phyloP scores from a whole-genome alignment of 1,140 invertebrate species.

The Pseudoatta argentina region DNA sequence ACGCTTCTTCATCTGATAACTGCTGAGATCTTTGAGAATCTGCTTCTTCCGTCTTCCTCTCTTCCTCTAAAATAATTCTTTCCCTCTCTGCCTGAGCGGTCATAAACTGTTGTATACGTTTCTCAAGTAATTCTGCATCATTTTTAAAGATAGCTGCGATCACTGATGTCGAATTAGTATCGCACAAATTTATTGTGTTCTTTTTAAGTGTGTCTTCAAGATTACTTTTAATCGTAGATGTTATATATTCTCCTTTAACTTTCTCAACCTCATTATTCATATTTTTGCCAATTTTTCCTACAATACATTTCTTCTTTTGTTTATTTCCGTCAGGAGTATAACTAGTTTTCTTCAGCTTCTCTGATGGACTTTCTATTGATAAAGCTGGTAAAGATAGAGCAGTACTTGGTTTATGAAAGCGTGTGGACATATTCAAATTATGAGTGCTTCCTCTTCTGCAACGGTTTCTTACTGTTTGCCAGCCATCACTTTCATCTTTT shows the following conservation, averaged over 20 bases:
- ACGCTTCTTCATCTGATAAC: constrained; percentile 92
- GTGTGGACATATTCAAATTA: constrained; percentile 84
- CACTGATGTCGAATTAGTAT: constrained; percentile 84
- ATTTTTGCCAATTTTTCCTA: constrained; percentile 76
- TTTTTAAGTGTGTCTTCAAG: constrained; percentile 70
- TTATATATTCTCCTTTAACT: constrained; percentile 67
- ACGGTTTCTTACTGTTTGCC: constrained; percentile 89
- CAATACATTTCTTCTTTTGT: constrained; percentile 73
- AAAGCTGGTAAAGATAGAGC: constrained; percentile 88
- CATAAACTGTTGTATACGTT: constrained; percentile 85
- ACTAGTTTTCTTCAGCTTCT: constrained; percentile 83
- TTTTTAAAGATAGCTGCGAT: constrained; percentile 86
- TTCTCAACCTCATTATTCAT: constrained; percentile 79
- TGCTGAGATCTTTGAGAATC: constrained; percentile 87
- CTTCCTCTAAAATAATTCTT: constrained; percentile 86
- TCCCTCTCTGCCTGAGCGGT: constrained; percentile 84
- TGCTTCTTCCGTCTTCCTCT: constrained; percentile 85
- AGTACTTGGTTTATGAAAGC: constrained; percentile 87
- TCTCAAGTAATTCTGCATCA: constrained; percentile 86
- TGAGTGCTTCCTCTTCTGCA: constrained; percentile 83
- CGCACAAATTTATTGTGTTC: constrained; percentile 61
- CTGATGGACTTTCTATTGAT: constrained; percentile 83
- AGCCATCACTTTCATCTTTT: constrained; percentile 86
- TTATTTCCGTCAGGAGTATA: constrained; percentile 77
- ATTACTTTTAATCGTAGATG: constrained; percentile 63